A percentile compares a stretch with the other conserved stretches of the same genome.
Conservation (phyloP, 2,113 vertebrate genomes). For the Proterorhinus semilunaris region DNA sequence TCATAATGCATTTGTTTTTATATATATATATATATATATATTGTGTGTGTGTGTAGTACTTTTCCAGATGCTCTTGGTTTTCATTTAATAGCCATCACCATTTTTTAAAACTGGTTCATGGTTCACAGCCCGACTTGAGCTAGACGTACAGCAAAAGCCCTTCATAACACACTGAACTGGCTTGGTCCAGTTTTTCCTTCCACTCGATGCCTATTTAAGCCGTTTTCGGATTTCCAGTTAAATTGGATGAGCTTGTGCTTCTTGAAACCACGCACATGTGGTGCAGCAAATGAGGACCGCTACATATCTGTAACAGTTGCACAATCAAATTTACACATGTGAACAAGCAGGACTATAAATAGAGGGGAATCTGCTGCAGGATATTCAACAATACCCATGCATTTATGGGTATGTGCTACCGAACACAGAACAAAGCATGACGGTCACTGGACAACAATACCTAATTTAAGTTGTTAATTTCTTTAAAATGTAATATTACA, state of each 20-base stretch:
- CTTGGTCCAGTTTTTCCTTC: conserved; percentile 68
- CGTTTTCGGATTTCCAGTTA: conserved; percentile 54
- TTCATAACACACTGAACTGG: conserved; percentile 26
- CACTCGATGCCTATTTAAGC: conserved; percentile 45
- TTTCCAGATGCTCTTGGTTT: too few relatives aligned
- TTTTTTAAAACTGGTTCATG: neutral
- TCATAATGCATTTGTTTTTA: too few relatives aligned
- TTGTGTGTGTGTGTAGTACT: too few relatives aligned
- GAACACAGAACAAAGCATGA: neutral
- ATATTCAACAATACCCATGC: neutral
- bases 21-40: too few relatives aligned
- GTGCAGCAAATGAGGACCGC: conserved; percentile 42
- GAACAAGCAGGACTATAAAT: conserved; percentile 14
- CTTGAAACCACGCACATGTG: conserved; percentile 45
- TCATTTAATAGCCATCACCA: too few relatives aligned
- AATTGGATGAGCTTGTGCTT: conserved; percentile 52
- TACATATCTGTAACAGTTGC: conserved; percentile 8
- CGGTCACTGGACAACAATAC: neutral
- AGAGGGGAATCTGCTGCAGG: neutral
- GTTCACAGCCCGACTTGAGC: conserved; percentile 3
- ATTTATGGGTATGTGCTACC: neutral
- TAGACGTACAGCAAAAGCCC: conserved; percentile 22
- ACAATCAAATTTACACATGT: conserved; percentile 9
- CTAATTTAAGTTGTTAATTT: neutral
- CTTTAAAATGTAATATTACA: too few relatives aligned